A percentile compares a stretch with the other conserved stretches of the same genome.
Conservation (phyloP, 1,140 invertebrate species). For the Aphaenogaster floridana region DNA sequence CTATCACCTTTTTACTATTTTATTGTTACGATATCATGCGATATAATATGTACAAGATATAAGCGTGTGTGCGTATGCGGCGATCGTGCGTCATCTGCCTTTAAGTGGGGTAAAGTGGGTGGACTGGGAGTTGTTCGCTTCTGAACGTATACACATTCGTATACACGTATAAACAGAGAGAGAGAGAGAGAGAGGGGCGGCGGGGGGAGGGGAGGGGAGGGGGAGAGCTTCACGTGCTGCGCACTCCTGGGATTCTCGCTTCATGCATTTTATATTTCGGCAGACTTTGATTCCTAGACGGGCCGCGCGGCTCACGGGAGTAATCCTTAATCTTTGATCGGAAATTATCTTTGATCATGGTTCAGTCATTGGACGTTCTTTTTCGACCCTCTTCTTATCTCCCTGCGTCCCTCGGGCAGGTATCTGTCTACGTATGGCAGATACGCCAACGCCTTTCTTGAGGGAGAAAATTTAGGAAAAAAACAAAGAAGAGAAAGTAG, state of each 20-base stretch:
- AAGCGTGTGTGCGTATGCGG: slow-evolving; percentile 44
- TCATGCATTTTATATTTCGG: slow-evolving; percentile 86
- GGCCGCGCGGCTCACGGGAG: slow-evolving; percentile 77
- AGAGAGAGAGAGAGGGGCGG: neutral
- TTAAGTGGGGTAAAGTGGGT: slow-evolving; percentile 35
- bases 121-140: slow-evolving; percentile 15
- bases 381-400: slow-evolving; percentile 65
- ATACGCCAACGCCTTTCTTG: slow-evolving; percentile 9
- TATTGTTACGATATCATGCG: neutral
- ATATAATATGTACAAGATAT: slow-evolving; percentile 47
- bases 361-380: slow-evolving; percentile 71
- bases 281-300: slow-evolving; percentile 84
- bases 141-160: slow-evolving; percentile 43
- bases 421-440: slow-evolving; percentile 5
- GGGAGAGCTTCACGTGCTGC: slow-evolving; percentile 12
- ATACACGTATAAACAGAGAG: neutral
- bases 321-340: slow-evolving; percentile 85
- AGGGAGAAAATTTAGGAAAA: slow-evolving; percentile 15
- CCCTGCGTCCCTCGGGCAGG: slow-evolving; percentile 53
- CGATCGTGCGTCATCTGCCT: slow-evolving; percentile 39
- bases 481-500: neutral
- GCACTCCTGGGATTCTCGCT: slow-evolving; percentile 80
- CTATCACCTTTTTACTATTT: neutral
- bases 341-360: slow-evolving; percentile 84
- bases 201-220: neutral